These are phyloP conservation scores for Caradrina clavipalpis DNA, from an alignment of 2,888 invertebrate genomes.

Conservation along the genomic window DNA sequence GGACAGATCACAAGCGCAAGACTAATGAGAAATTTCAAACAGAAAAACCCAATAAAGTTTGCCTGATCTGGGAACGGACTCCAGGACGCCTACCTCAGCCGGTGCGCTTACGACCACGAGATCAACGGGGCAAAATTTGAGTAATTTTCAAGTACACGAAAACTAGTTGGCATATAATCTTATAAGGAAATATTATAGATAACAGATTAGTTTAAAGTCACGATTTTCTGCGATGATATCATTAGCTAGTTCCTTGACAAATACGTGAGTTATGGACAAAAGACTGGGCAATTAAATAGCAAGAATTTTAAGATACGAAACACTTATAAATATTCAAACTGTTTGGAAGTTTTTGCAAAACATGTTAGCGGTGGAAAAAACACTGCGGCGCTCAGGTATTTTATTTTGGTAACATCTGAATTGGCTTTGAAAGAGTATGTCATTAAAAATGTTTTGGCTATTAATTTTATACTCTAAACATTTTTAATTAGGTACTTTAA, in stretches of 20 bases:
- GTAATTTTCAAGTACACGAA: slow-evolving; percentile 1
- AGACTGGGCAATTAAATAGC: slow-evolving; percentile 35
- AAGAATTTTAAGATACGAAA: slow-evolving; percentile 45
- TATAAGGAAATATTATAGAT: slow-evolving; percentile 60
- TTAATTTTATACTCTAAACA: too few species aligned
- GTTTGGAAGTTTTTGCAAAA: slow-evolving; percentile 20
- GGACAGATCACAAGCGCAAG: too few species aligned
- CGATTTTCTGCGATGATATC: slow-evolving; percentile 63
- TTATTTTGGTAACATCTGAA: not conserved
- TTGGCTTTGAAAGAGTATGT: not conserved
- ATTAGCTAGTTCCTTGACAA: slow-evolving; percentile 43
- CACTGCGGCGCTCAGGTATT: not conserved
- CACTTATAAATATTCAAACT: slow-evolving; percentile 47
- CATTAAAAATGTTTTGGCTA: not conserved
- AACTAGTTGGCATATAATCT: slow-evolving; percentile 41
- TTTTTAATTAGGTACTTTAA: too few species aligned
- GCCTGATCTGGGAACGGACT: too few species aligned
- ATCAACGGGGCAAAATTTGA: too few species aligned
- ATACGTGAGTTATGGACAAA: slow-evolving; percentile 51
- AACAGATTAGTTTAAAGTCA: slow-evolving; percentile 60
- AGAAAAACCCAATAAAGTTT: too few species aligned
- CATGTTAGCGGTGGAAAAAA: slow-evolving; percentile 2
- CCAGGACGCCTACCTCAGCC: too few species aligned
- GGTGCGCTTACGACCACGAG: too few species aligned
- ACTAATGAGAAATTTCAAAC: too few species aligned